Conservation (phyloP, 2,888 invertebrate species). For the Dione juno region DNA sequence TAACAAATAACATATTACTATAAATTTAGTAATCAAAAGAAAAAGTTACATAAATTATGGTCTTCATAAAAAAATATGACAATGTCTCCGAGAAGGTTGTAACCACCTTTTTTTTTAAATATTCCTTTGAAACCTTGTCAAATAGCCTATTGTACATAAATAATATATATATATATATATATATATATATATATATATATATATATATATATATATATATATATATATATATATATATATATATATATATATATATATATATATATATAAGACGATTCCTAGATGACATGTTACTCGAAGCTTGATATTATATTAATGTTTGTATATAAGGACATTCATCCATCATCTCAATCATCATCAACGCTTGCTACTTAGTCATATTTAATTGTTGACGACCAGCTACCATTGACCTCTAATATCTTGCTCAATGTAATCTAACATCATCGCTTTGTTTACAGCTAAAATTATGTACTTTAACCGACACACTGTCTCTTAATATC, state of each 20-base stretch:
- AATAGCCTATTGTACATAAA: too few relatives aligned
- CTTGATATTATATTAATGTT: neutral
- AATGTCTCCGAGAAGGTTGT: too few relatives aligned
- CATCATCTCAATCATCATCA: slow-evolving; percentile 12
- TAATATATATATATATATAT: too few relatives aligned
- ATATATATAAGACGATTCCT: neutral
- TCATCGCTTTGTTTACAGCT: neutral
- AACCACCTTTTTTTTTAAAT: too few relatives aligned
- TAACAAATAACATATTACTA: too few relatives aligned
- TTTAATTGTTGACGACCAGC: too few relatives aligned
- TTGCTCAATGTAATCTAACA: neutral
- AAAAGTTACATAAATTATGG: too few relatives aligned
- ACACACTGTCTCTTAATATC: neutral
- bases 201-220: neutral
- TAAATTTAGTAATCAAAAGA: too few relatives aligned
- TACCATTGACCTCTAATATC: neutral
- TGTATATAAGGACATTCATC: neutral
- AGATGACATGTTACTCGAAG: neutral
- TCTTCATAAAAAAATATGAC: too few relatives aligned
- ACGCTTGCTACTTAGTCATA: neutral
- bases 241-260: too few relatives aligned
- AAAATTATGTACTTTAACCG: neutral
- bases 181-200: too few relatives aligned
- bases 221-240: neutral
- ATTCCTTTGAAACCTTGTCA: too few relatives aligned